Evolutionary conservation across 2,797 vertebrate genomes (phyloP).

Genomic region (Amniataba percoides): DNA sequence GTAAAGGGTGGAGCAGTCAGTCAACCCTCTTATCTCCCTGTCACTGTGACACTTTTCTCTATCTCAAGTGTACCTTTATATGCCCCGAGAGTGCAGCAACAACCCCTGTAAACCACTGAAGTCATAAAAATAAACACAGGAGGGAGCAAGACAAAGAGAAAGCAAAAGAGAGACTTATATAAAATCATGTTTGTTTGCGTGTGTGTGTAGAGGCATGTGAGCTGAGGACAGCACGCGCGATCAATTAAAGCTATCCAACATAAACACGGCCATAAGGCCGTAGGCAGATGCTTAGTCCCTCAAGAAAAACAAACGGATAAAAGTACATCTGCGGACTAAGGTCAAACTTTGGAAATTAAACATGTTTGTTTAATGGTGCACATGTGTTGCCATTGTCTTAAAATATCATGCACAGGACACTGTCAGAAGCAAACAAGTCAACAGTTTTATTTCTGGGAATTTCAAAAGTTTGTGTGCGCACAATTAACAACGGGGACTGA

Average conservation of each 20-base stretch:
- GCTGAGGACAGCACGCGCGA: slow-evolving; percentile 6
- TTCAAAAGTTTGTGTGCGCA: slow-evolving; percentile 12
- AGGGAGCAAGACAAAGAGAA: slow-evolving; percentile 9
- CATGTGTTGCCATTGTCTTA: not conserved
- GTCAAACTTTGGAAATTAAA: slow-evolving; percentile 21
- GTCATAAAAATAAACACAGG: slow-evolving; percentile 58
- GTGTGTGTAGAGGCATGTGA: not conserved
- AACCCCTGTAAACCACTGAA: slow-evolving; percentile 47
- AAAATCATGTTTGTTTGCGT: slow-evolving; percentile 5
- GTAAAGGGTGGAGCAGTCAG: slow-evolving; percentile 76
- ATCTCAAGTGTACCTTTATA: slow-evolving; percentile 74
- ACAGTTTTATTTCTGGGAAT: slow-evolving; percentile 1
- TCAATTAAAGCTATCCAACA: slow-evolving; percentile 33
- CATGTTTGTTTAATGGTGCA: slow-evolving; percentile 12
- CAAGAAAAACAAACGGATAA: slow-evolving; percentile 48
- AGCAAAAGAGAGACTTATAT: slow-evolving; percentile 14
- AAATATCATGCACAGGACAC: slow-evolving; percentile 3
- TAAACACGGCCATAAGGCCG: slow-evolving; percentile 41
- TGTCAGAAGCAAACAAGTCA: not conserved
- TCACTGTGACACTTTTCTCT: slow-evolving; percentile 65
- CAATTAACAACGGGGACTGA: slow-evolving; percentile 19
- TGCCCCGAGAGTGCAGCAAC: slow-evolving; percentile 46
- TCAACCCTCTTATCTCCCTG: slow-evolving; percentile 69
- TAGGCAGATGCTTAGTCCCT: slow-evolving; percentile 26
- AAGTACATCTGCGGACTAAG: slow-evolving; percentile 19